A percentile compares a stretch with the other conserved stretches of the same genome.
Conservation (phyloP, 2,888 invertebrate species). For the Cephalotes varians region DNA sequence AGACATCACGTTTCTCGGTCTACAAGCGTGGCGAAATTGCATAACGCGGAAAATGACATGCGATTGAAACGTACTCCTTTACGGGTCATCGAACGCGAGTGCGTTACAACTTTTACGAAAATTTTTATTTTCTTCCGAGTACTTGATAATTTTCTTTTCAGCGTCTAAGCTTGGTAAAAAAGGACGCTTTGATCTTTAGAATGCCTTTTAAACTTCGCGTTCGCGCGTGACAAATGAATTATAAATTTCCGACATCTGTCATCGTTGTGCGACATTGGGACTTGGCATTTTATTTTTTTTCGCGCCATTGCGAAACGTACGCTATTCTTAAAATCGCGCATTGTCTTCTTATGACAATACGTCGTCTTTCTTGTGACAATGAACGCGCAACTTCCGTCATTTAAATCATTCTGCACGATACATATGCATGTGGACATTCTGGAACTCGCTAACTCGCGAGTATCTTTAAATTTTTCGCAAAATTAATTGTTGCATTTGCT, state of each 20-base stretch:
- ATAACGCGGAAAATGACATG: conserved; percentile 57
- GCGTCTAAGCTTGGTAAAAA: not conserved
- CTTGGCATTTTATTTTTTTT: conserved; percentile 30
- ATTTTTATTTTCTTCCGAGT: not conserved
- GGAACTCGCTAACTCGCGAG: not conserved
- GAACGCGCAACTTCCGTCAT: conserved; percentile 4
- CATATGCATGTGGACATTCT: not conserved
- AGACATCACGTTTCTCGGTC: conserved; percentile 25
- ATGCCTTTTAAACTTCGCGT: not conserved
- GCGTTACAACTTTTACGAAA: not conserved
- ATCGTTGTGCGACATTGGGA: not conserved
- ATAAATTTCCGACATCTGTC: conserved; percentile 23
- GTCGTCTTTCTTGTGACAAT: not conserved
- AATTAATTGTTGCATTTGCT: not conserved
- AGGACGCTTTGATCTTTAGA: conserved; percentile 5
- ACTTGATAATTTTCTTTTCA: conserved; percentile 5
- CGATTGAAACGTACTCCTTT: conserved; percentile 49
- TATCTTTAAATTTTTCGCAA: not conserved
- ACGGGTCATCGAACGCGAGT: conserved; percentile 26
- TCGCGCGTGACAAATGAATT: not conserved
- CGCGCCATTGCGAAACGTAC: not conserved
- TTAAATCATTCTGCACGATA: not conserved
- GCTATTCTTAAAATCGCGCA: conserved; percentile 21
- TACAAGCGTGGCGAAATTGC: conserved; percentile 47
- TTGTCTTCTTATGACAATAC: conserved; percentile 30